Conservation (phyloP, 2,797 vertebrate species). For the Peromyscus eremicus region DNA sequence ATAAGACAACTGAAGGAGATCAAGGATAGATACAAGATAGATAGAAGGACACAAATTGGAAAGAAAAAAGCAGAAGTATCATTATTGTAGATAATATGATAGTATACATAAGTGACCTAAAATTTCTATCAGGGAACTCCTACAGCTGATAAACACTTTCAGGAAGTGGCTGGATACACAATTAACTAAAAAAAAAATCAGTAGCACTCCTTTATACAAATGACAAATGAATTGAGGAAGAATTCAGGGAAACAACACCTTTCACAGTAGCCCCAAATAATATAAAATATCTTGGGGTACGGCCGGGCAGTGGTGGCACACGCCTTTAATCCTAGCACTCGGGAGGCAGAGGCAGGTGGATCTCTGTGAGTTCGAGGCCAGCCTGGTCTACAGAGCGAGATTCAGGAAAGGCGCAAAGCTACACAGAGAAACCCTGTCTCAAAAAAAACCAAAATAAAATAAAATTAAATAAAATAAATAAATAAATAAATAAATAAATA, state of each 20-base stretch:
- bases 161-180: background rate
- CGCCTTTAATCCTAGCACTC: too few relatives aligned
- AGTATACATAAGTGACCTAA: background rate
- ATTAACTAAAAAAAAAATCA: background rate
- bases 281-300: background rate
- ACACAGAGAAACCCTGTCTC: too few relatives aligned
- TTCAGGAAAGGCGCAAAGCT: too few relatives aligned
- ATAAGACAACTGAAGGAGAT: background rate
- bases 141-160: background rate
- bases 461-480: too few relatives aligned
- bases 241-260: background rate
- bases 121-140: too few relatives aligned
- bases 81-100: background rate
- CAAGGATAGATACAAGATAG: background rate
- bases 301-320: too few relatives aligned
- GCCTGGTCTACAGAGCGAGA: too few relatives aligned
- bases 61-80: background rate
- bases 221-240: background rate
- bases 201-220: background rate
- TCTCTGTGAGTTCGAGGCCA: too few relatives aligned
- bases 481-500: too few relatives aligned
- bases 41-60: background rate
- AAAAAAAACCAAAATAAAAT: too few relatives aligned
- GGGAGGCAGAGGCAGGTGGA: too few relatives aligned
- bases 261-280: background rate